A percentile compares a stretch with the other conserved stretches of the same genome.
Evolutionary conservation across 2,797 vertebrate genomes (phyloP).

Genomic region (Phoebastria nigripes): DNA sequence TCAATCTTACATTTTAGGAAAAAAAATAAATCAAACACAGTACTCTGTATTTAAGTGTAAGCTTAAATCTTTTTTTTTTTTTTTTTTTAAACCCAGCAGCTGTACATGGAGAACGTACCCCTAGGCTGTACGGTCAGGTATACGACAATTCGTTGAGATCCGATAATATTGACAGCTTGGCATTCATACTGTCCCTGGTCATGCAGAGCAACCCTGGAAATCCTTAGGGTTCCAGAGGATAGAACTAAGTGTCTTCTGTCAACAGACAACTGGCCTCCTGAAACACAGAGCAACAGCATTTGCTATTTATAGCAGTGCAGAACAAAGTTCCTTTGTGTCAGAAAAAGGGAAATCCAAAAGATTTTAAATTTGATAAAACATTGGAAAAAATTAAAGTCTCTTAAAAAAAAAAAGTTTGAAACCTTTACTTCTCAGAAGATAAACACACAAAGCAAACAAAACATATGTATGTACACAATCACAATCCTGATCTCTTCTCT

Average conservation of each 20-base stretch:
- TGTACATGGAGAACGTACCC: conserved; percentile 72
- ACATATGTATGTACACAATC: not conserved
- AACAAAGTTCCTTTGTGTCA: not conserved
- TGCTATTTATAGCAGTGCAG: not conserved
- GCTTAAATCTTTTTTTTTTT: not conserved
- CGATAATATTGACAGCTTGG: conserved; percentile 92
- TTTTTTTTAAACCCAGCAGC: not conserved
- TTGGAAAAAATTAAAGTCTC: not conserved
- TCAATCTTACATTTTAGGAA: not conserved
- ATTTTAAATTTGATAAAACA: not conserved
- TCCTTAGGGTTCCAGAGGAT: conserved; percentile 87
- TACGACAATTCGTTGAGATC: conserved; percentile 80
- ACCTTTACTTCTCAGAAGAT: not conserved
- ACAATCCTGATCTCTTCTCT: not conserved
- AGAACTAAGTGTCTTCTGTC: conserved; percentile 91
- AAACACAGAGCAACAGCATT: not conserved
- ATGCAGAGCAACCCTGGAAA: conserved; percentile 88
- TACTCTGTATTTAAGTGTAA: not conserved
- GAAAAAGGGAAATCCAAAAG: not conserved
- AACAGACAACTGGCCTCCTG: conserved; percentile 87
- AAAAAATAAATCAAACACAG: not conserved
- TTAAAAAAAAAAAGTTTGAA: not conserved
- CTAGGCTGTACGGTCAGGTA: conserved; percentile 90
- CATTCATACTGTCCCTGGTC: conserved; percentile 98
- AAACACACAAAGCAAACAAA: not conserved